phyloP scores from a whole-genome alignment of 2,113 vertebrate genomes.

The Australoheros scitulus region DNA sequence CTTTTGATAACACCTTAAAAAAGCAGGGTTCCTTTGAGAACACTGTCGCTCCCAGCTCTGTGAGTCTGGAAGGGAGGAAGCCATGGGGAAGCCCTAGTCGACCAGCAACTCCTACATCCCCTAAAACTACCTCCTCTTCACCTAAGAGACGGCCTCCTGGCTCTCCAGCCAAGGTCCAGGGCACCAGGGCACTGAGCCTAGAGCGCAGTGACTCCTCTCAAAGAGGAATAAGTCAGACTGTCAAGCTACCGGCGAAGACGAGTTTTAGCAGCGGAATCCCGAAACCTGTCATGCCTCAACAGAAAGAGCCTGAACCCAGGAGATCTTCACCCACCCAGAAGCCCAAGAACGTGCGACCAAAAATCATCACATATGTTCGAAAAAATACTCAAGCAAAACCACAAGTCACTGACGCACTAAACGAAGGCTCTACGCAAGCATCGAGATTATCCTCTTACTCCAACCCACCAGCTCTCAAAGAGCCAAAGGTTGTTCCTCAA shows the following conservation, averaged over 20 bases:
- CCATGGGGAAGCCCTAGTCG: slow-evolving; percentile 77
- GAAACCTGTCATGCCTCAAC: slow-evolving; percentile 79
- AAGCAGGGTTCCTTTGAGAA: slow-evolving; percentile 76
- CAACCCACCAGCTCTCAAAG: slow-evolving; percentile 71
- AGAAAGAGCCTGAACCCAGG: slow-evolving; percentile 81
- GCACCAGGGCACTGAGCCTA: slow-evolving; percentile 48
- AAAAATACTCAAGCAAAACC: slow-evolving; percentile 84
- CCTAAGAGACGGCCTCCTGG: slow-evolving; percentile 66
- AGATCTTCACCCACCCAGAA: slow-evolving; percentile 77
- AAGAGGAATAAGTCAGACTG: slow-evolving; percentile 63
- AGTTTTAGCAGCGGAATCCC: slow-evolving; percentile 83
- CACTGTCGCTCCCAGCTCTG: slow-evolving; percentile 42
- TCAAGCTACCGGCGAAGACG: slow-evolving; percentile 83
- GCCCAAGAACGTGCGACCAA: slow-evolving; percentile 90
- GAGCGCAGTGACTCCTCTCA: slow-evolving; percentile 72
- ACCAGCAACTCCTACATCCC: slow-evolving; percentile 54
- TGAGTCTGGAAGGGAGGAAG: slow-evolving; percentile 75
- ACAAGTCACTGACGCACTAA: slow-evolving; percentile 70
- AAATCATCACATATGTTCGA: slow-evolving; percentile 96
- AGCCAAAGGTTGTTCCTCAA: slow-evolving; percentile 75
- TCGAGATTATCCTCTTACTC: slow-evolving; percentile 70
- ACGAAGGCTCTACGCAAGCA: slow-evolving; percentile 76
- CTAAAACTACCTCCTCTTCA: slow-evolving; percentile 67
- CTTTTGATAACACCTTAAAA: slow-evolving; percentile 68
- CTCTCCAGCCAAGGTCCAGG: slow-evolving; percentile 71